phyloP scores from a whole-genome alignment of 2,113 vertebrate species.

The Colistium nudipinnis region DNA sequence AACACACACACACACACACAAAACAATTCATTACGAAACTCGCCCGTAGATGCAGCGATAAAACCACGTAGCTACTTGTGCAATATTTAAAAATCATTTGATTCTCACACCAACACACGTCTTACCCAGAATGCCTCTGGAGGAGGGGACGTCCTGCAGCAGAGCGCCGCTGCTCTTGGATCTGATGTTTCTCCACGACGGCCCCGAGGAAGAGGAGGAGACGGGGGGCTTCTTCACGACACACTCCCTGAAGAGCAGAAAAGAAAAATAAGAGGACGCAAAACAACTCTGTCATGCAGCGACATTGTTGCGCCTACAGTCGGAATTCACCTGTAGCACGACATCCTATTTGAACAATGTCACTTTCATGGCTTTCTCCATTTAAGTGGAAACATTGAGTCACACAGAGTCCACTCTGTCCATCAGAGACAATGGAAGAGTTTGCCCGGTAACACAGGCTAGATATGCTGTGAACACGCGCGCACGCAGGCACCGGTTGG shows the following conservation, averaged over 20 bases:
- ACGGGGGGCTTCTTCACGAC: slow-evolving; percentile 73
- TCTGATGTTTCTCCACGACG: slow-evolving; percentile 88
- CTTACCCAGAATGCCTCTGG: slow-evolving; percentile 72
- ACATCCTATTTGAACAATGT: not conserved
- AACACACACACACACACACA: slow-evolving; percentile 4
- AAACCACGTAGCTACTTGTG: no score
- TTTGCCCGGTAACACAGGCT: no score
- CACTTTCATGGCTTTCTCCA: not conserved
- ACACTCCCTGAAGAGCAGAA: slow-evolving; percentile 76
- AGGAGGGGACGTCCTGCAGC: slow-evolving; percentile 76
- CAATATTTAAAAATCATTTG: no score
- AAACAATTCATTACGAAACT: not conserved
- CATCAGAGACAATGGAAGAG: no score
- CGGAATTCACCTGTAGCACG: not conserved
- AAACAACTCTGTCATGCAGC: not conserved
- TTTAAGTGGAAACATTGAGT: not conserved
- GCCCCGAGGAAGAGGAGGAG: slow-evolving; percentile 75
- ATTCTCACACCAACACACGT: not conserved
- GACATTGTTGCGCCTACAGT: not conserved
- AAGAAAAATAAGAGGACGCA: not conserved
- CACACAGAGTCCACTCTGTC: no score
- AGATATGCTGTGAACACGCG: no score
- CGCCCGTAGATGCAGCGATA: no score
- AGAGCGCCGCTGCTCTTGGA: slow-evolving; percentile 91
- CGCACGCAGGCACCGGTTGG: not conserved